Evolutionary conservation across 1,140 invertebrate genomes (phyloP).

Genomic region (Eriosoma lanigerum): DNA sequence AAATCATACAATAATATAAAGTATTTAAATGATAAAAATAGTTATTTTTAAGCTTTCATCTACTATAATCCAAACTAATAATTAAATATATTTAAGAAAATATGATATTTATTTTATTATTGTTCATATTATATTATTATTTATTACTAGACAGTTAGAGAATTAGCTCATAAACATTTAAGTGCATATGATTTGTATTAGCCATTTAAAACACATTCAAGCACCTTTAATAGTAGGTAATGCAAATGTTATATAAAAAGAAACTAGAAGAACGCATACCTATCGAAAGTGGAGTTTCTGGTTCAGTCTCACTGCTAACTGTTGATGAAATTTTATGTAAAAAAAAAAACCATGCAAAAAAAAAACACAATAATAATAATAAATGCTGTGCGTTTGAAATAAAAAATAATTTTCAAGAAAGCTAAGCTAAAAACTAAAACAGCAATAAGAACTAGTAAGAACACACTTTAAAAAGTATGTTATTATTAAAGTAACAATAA

Average conservation of each 20-base stretch:
- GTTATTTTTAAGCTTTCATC: no score
- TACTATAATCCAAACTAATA: no score
- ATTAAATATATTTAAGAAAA: no score
- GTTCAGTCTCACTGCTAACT: constrained; percentile 49
- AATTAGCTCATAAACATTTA: no score
- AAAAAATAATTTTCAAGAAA: constrained; percentile 21
- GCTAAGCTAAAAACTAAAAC: constrained; percentile 25
- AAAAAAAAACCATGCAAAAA: constrained; percentile 48
- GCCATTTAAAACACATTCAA: no score
- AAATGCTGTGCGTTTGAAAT: constrained; percentile 19
- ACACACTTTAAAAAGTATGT: neutral
- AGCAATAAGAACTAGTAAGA: neutral
- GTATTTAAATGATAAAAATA: no score
- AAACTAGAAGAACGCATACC: constrained; percentile 36
- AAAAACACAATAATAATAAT: constrained; percentile 10
- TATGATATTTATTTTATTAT: no score
- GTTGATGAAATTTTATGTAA: constrained; percentile 40
- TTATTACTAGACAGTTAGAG: no score
- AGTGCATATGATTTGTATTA: no score
- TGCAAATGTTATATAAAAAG: neutral
- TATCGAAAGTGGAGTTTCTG: constrained; percentile 37
- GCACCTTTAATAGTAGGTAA: no score
- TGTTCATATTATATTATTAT: no score
- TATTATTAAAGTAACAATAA: constrained; percentile 36
- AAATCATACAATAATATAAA: no score